Base-by-base conservation (phyloP, 2,113 vertebrate genomes). In the Oenanthe oenanthe region DNA sequence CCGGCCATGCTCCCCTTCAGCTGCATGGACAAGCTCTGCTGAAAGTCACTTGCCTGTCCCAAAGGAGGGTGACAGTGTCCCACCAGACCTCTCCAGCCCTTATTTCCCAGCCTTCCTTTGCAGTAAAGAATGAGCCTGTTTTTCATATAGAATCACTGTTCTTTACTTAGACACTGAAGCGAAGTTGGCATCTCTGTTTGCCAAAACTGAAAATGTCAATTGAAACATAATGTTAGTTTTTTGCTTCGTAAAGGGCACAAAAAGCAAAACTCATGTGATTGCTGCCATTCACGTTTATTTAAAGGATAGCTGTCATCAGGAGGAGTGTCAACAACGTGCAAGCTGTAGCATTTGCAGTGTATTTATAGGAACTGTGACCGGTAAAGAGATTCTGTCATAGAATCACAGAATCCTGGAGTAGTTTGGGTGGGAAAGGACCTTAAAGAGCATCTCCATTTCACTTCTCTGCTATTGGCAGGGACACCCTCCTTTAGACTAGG, bases 21-120 rank as follows among this genome's bases (percentile, higher is more conserved):
- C 66, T 31, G 5, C 40, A 2, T 0, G 1, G 40, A 7, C 6
- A 0, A 4, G 71, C 24, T 36, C 20, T 89, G 61, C 75, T 0
- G 1, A 21, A 7, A 42, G 70, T 40, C 9, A 0, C 32, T 48
- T 28, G 67, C 28, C 68, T 42, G 77, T 60, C 73, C 63, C 63
- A 17, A 2, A 13, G 63, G 24, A 88, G 85, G 45, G 8, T 16
- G 53, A 26, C 10, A 21, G 25, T 47, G 50, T n/a, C 77, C 20
- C 3, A 14, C n/a, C 47, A 24, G 28, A 36, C 34, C 29, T 53
- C 18, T 40, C 29, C 24, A 5, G 51, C 57, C 77, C 40, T 54
- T 14, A 9, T 29, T 62, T 57, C 45, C 42, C 42, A 54, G 13
- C 32, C 5, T 34, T 34, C 20, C 28, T 63, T 32, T 17, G 50